A percentile compares a stretch with the other conserved stretches of the same genome.
These are phyloP conservation scores for Cheirogaleus major DNA, from an alignment of 2,797 vertebrate genomes.

Conservation along the genomic window DNA sequence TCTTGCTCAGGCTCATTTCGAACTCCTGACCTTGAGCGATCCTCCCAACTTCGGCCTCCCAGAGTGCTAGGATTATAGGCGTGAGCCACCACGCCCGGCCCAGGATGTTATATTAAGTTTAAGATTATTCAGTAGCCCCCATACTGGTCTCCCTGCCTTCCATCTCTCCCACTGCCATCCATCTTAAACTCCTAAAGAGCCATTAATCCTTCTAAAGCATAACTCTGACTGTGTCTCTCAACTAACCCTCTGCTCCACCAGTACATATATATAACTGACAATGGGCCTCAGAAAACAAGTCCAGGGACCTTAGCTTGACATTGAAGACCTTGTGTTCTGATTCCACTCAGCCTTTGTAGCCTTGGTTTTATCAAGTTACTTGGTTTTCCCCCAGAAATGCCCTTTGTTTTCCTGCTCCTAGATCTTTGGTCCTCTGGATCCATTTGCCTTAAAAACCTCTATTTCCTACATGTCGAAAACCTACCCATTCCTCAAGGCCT, in stretches of 20 bases:
- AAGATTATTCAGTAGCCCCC: not conserved
- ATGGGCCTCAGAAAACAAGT: not conserved
- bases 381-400: not conserved
- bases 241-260: not conserved
- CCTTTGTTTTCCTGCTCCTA: not conserved
- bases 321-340: not conserved
- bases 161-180: not conserved
- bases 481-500: not conserved
- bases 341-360: not conserved
- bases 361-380: not conserved
- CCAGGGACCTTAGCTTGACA: not conserved
- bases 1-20: too few species aligned
- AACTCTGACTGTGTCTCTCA: not conserved
- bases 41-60: too few species aligned
- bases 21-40: too few species aligned
- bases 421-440: not conserved
- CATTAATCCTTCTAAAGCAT: not conserved
- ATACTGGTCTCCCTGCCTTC: not conserved
- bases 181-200: not conserved
- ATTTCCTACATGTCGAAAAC: not conserved
- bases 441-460: not conserved
- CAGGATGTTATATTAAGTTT: not conserved
- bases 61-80: too few species aligned
- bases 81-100: too few species aligned
- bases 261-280: not conserved